Evolutionary conservation across 2,888 invertebrate genomes (phyloP).

Genomic region (Cephonodes hylas): DNA sequence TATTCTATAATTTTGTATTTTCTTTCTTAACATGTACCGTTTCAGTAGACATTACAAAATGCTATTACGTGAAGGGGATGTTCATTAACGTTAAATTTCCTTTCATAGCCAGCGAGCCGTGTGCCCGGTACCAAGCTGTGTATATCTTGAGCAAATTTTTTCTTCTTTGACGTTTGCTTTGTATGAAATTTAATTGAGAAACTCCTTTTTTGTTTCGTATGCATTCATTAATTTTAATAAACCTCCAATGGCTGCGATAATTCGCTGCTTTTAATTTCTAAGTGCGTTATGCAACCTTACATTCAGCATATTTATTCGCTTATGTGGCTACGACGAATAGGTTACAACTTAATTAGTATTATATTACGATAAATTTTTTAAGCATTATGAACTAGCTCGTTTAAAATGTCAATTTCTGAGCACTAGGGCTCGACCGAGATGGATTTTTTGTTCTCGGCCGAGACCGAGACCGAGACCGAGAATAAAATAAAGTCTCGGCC

Average conservation of each 20-base stretch:
- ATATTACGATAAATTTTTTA: too few relatives aligned
- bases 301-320: background rate
- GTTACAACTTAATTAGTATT: too few relatives aligned
- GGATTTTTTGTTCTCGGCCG: too few relatives aligned
- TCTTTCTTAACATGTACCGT: slow-evolving; percentile 24
- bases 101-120: slow-evolving; percentile 38
- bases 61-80: slow-evolving; percentile 36
- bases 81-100: slow-evolving; percentile 44
- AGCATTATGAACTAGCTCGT: too few relatives aligned
- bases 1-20: slow-evolving; percentile 21
- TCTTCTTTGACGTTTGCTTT: slow-evolving; percentile 37
- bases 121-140: slow-evolving; percentile 18
- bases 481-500: too few relatives aligned
- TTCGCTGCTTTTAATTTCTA: background rate
- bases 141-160: slow-evolving; percentile 27
- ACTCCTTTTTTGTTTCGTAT: slow-evolving; percentile 19
- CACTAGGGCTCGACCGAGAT: too few relatives aligned
- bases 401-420: too few relatives aligned
- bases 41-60: slow-evolving; percentile 28
- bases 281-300: background rate
- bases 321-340: too few relatives aligned
- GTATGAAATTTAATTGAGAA: slow-evolving; percentile 29
- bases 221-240: slow-evolving; percentile 24
- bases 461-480: too few relatives aligned
- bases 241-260: background rate